A percentile compares a stretch with the other conserved stretches of the same genome.
Conservation (phyloP, 1,140 invertebrate genomes). For the Araneus ventricosus region DNA sequence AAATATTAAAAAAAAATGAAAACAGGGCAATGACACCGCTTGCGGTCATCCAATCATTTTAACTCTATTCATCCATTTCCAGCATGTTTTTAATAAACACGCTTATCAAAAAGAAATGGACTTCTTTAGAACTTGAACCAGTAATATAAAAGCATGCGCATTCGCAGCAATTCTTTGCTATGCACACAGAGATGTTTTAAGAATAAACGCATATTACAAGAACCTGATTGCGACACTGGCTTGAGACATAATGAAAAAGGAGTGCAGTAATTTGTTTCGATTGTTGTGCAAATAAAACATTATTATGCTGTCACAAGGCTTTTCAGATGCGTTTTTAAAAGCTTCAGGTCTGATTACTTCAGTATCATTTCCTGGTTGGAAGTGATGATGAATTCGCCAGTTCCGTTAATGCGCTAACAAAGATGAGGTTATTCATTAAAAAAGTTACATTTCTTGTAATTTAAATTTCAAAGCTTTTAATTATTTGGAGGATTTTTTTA, state of each 20-base stretch:
- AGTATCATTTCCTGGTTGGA: slow-evolving; percentile 5
- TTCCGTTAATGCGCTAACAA: background rate
- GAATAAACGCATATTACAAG: slow-evolving; percentile 2
- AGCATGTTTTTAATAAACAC: slow-evolving; percentile 10
- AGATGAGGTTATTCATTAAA: background rate
- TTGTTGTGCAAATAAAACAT: slow-evolving; percentile 46
- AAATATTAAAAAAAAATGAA: background rate
- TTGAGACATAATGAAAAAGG: slow-evolving; percentile 16
- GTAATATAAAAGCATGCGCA: background rate
- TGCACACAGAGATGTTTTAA: background rate
- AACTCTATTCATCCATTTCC: background rate
- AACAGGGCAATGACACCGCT: slow-evolving; percentile 15
- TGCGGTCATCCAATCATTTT: slow-evolving; percentile 8
- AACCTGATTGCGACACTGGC: slow-evolving; percentile 21
- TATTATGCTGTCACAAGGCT: slow-evolving; percentile 31
- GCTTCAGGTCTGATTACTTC: background rate
- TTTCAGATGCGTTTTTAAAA: background rate
- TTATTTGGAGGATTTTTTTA: background rate
- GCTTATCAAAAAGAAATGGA: slow-evolving; percentile 21
- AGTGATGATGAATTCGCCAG: background rate
- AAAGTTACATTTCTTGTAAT: background rate
- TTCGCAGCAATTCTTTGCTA: background rate
- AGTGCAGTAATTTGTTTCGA: slow-evolving; percentile 42
- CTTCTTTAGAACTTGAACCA: background rate
- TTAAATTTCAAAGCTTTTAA: background rate